Evolutionary conservation across 2,888 invertebrate genomes (phyloP).

Genomic region (Cerastis rubricosa): DNA sequence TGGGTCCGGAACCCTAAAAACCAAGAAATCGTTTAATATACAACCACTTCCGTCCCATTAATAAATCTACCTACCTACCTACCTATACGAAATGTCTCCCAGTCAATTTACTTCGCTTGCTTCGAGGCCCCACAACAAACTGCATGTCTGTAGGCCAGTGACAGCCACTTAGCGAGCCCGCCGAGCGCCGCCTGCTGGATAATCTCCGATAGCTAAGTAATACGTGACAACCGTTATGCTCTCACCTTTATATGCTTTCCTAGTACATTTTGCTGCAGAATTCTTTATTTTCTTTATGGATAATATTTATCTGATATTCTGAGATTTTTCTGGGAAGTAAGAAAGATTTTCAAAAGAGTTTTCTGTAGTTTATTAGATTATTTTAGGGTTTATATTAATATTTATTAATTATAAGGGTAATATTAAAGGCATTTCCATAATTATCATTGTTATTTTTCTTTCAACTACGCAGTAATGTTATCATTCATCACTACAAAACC

Average conservation of each 20-base stretch:
- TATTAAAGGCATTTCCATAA: no score
- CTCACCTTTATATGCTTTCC: conserved; percentile 25
- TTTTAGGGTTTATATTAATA: no score
- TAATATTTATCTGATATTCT: no score
- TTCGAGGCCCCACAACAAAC: conserved; percentile 34
- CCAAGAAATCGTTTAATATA: neutral
- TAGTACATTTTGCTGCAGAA: conserved; percentile 23
- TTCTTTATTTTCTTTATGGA: neutral
- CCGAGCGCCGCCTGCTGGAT: conserved; percentile 37
- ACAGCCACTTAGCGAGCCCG: conserved; percentile 57
- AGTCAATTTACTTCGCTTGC: conserved; percentile 3
- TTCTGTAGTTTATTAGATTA: no score
- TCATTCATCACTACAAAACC: no score
- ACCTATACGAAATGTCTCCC: neutral
- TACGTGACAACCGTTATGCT: conserved; percentile 38
- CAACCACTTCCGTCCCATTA: neutral
- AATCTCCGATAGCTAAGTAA: conserved; percentile 53
- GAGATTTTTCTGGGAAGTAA: neutral
- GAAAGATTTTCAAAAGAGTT: neutral
- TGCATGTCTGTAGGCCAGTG: conserved; percentile 41
- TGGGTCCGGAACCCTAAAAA: no score
- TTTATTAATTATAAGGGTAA: no score
- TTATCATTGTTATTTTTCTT: no score
- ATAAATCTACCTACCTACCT: neutral
- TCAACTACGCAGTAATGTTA: no score